Evolutionary conservation across 2,113 vertebrate genomes (phyloP), one percentile per base, ranked within the genome.

Genomic region (Zingel zingel): DNA sequence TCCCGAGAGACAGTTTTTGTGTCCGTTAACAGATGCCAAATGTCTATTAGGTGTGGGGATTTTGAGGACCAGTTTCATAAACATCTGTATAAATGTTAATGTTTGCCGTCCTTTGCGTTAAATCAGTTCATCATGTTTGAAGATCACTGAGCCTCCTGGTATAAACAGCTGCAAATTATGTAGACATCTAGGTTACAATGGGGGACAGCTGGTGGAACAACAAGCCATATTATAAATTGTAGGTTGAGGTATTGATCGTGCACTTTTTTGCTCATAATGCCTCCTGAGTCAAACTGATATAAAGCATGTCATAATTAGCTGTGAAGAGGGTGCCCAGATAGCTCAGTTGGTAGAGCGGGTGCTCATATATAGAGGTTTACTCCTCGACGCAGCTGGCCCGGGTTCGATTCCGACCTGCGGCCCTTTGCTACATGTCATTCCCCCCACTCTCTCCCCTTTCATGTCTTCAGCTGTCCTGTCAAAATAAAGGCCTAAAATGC

Each of bases 201-300:
- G 30, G 27, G 4, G 25, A 68, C 77, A 86, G 85, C 70, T 84
- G 61, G 19, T 36, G 53, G 50, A 70, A 64, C 57, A 21, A 63
- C 61, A 14, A 61, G 63, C 33, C 50, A 25, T 10, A 18, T n/a
- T 12, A 36, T 27, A 9, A n/a, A 53, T 45, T 62, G 27, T 21
- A 63, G 39, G 10, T 6, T 57, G 16, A 63, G 21, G 58, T 27
- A 80, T 74, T 21, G 58, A 78, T 53, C 53, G 27, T 21, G 53
- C 15, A 25, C 19, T 54, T 59, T 59, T 43, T 19, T 33, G 51
- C 10, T 70, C 5, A 12, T 6, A 11, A 33, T 33, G 33, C 33
- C 48, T 47, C 54, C 23, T 9, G 51, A 78, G 76, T 75, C 33
- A 58, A 51, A 51, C 27, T 48, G n/a, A 65, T 25, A 2, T 33